Base-by-base conservation (phyloP, 2,113 vertebrate genomes). In the Amazona guildingii region DNA sequence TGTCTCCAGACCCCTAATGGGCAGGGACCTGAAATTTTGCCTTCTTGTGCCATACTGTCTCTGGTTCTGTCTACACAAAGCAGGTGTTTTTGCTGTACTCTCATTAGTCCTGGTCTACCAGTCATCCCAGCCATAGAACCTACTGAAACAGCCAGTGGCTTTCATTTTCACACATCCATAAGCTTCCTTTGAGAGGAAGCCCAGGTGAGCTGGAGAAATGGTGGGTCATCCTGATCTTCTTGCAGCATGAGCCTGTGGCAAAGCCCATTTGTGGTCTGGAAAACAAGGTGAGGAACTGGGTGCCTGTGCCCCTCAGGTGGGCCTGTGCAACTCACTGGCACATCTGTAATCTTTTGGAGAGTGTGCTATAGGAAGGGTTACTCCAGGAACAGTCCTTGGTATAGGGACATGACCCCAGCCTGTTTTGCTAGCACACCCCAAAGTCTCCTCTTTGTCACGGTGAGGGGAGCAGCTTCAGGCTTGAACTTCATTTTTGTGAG, bases 281-380 rank as follows among this genome's bases (percentile, higher is more conserved):
- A 85, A 51, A 17, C 13, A 25, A 29, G 13, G 6, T 48, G 41
- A 54, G 25, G 3, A 43, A 35, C 2, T 37, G 41, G 8, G 17
- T 57, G 37, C 17, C 33, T 2, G 1, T 44, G 57, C 24, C 24
- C 35, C 24, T 76, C 16, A 4, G 41, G 59, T 17, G 66, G 31
- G 29, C 37, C 67, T 72, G 13, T 39, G 67, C 33, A 83, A 57
- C 33, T 67, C 6, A 3, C 27, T 3, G 7, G 48, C 37, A 59
- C 18, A 37, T 46, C 37, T 37, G 16, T 24, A 24, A 80, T 21
- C 21, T 73, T 10, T 4, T 59, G 27, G 35, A 57, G 28, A 83
- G 37, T 0, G 0, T 10, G 17, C 12, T 55, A 21, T 18, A 54
- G n/a, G 57, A 63, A 68, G 7, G 5, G 25, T 62, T 78, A 43